Percentiles rank a stretch among this genome's conserved stretches.
phyloP scores from a whole-genome alignment of 2,888 invertebrate genomes.

The Drosophila affinis region DNA sequence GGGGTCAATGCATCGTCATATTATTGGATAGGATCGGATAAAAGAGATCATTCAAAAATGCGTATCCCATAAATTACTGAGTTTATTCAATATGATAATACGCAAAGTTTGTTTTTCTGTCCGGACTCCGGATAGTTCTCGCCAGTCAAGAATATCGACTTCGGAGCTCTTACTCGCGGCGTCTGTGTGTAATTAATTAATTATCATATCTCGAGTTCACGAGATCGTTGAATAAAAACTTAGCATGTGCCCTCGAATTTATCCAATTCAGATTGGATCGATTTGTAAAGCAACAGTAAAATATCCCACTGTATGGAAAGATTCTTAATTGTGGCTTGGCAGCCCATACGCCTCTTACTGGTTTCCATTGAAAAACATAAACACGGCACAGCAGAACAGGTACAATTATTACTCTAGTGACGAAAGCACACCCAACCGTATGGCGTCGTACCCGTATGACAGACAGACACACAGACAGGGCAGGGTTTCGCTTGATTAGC shows the following conservation, averaged over 20 bases:
- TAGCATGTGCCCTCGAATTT: conserved; percentile 3
- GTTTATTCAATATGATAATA: too few relatives aligned
- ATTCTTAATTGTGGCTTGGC: not conserved
- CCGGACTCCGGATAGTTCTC: not conserved
- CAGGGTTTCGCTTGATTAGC: not conserved
- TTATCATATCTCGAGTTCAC: conserved; percentile 11
- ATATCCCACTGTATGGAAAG: not conserved
- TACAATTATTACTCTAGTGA: not conserved
- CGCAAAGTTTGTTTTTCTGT: too few relatives aligned
- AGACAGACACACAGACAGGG: not conserved
- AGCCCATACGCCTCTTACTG: not conserved
- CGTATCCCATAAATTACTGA: not conserved
- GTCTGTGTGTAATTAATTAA: not conserved
- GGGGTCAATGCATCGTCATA: not conserved
- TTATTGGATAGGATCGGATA: not conserved
- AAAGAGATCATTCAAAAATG: not conserved
- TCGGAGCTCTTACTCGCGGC: not conserved
- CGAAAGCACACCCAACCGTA: not conserved
- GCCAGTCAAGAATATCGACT: not conserved
- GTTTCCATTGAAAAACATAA: not conserved
- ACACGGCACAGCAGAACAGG: not conserved
- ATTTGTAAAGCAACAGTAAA: not conserved
- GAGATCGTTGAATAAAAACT: not conserved
- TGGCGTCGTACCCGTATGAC: too few relatives aligned
- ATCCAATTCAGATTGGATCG: not conserved